These are phyloP conservation scores for Planiliza haematocheilus DNA, from an alignment of 2,113 vertebrate species.

Conservation along the genomic window DNA sequence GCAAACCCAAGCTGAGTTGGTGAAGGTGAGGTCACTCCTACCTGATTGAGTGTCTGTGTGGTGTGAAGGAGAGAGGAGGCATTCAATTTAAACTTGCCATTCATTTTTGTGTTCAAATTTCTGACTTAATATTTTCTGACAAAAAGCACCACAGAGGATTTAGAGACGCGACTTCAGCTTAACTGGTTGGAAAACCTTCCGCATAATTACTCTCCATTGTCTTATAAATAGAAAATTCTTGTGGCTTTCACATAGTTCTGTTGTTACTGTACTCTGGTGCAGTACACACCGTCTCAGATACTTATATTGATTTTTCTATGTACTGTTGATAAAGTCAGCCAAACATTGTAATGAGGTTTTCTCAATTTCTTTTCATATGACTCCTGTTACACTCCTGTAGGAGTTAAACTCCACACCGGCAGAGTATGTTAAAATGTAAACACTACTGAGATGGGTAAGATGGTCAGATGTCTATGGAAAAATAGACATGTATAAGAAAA, in stretches of 20 bases:
- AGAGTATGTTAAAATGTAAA: conserved; percentile 1
- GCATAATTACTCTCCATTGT: conserved; percentile 14
- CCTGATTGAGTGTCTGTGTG: no score
- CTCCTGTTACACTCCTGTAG: conserved; percentile 12
- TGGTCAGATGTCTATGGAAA: background rate
- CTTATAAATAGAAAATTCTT: background rate
- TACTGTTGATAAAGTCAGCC: conserved; percentile 21
- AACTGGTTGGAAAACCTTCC: background rate
- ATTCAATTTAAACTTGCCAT: no score
- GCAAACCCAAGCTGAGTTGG: no score
- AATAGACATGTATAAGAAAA: background rate
- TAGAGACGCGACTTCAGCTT: background rate
- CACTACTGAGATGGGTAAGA: background rate
- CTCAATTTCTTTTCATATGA: background rate
- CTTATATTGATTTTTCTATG: conserved; percentile 11
- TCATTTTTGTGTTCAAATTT: no score
- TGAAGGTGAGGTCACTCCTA: no score
- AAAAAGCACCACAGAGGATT: background rate
- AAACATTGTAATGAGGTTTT: conserved; percentile 52
- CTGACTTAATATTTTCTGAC: background rate
- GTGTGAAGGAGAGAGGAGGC: no score
- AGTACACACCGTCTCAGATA: conserved; percentile 8
- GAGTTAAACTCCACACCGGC: conserved; percentile 23
- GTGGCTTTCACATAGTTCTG: background rate
- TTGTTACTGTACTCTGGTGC: background rate